These are phyloP conservation scores for Crotalus tigris DNA, from an alignment of 2,113 vertebrate genomes.

Conservation along the genomic window DNA sequence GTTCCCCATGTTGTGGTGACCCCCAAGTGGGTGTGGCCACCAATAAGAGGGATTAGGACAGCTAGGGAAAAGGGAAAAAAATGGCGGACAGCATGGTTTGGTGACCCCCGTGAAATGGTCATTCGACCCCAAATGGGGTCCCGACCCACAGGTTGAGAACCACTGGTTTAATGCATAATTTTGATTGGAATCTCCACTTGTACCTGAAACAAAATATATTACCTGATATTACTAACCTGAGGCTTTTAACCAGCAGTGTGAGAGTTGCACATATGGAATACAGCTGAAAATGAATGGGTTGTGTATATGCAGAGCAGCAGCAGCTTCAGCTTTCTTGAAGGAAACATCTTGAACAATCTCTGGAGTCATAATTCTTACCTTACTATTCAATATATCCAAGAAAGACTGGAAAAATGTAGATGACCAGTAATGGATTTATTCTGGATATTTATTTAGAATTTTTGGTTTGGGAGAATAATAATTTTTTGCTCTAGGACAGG, in stretches of 20 bases:
- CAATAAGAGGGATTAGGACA: no score
- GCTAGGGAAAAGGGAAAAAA: no score
- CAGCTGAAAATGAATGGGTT: constrained; percentile 26
- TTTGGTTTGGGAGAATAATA: not conserved
- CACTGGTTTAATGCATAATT: not conserved
- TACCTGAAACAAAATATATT: not conserved
- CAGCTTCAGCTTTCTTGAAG: not conserved
- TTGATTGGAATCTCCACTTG: not conserved
- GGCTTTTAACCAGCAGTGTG: not conserved
- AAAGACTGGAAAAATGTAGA: not conserved
- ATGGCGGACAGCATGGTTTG: no score
- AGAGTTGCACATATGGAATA: not conserved
- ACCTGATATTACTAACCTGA: not conserved
- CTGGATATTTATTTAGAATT: not conserved
- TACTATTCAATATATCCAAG: constrained; percentile 16
- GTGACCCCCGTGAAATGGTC: no score
- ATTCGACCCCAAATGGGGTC: no score
- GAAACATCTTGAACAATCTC: not conserved
- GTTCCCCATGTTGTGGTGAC: no score
- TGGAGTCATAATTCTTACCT: constrained; percentile 32
- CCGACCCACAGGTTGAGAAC: no score
- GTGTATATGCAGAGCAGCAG: not conserved
- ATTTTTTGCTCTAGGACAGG: not conserved
- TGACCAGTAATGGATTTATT: not conserved
- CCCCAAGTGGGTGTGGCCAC: no score